Evolutionary conservation across 2,888 invertebrate genomes (phyloP), one percentile per base, ranked within the genome.

Genomic region (Piscicola geometra): DNA sequence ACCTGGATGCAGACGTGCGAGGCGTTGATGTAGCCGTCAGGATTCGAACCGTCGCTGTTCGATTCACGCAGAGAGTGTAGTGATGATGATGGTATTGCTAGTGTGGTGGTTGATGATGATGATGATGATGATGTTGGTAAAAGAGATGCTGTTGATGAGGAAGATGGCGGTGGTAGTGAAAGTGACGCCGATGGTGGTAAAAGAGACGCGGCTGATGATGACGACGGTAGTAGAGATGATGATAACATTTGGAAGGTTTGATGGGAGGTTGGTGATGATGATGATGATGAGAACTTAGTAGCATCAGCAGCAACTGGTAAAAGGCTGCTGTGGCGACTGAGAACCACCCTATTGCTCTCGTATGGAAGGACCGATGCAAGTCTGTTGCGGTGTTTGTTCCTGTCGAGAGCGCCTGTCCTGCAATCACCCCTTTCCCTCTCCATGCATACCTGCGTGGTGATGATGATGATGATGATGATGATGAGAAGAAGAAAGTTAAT

Each of bases 11-110:
- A 92, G 78, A 95, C 90, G 82, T 93, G 92, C 1, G 93, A 94
- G 0, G 94, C 94, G 87, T 95, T 95, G 80, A 95, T 92, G 82
- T 95, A 96, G 21, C 95, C 95, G 82, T 89, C 89, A 75, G 91
- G 90, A 86, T 96, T 95, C 25, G 60, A 56, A 56, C 12, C 60
- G n/a, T 3, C 21, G 21, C 9, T 21, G 15, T 56, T 56, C 60
- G 60, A n/a, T 3, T 5, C 60, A 5, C 21, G 5, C 9, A 5
- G 9, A 15, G 41, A 41, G 5, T 5, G 41, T 15, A 41, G 5
- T 5, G 41, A 9, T 41, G 41, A 41, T 9, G 41, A 5, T 15
- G 41, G 15, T 41, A 41, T 41, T 9, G 60, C n/a, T 56, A n/a
- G n/a, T 15, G 60, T 9, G n/a, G 5, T 3, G n/a, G 60, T 15